Base-by-base conservation (phyloP, 2,888 invertebrate genomes). In the Stenolophus ochropezus region DNA sequence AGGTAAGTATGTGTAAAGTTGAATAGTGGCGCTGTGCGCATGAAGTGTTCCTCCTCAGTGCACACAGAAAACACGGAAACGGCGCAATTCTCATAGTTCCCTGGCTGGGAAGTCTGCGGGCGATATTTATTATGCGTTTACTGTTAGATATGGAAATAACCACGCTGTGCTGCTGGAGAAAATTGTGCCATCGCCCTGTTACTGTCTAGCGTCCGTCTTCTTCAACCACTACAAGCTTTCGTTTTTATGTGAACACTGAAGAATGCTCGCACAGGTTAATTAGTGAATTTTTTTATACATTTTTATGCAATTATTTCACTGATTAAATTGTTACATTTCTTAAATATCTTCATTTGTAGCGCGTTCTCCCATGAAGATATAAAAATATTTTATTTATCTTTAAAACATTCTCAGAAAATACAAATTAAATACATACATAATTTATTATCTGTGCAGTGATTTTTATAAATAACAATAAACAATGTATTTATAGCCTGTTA, bases 91-190 rank as follows among this genome's bases (percentile, higher is more conserved):
- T 33, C 65, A 69, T 69, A 69, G 14, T 69, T 69, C 33, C 33
- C 33, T 33, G 74, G 6, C 21, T 69, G 65, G 16, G 33, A 27
- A 69, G 18, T 69, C 18, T 33, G 65, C 18, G 25, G 14, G 51
- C 53, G 53, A 51, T 74, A 74, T 74, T 74, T 74, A 74, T 74
- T 74, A 74, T 74, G 18, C 51, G 74, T 53, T 74, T 74, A 74
- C 74, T 49, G 74, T 74, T 74, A 74, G 18, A 51, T 53, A 53
- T 49, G 73, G 51, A 74, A 74, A 74, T 74, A 74, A 74, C 53
- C 21, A 61, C 33, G 14, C 18, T 14, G 51, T 51, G 73, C 73
- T 51, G 27, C 21, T 53, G 18, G 16, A 53, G 51, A 74, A 74
- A 74, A 74, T 74, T 74, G 74, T 74, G 74, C 74, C 74, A 74